These are phyloP conservation scores for Mastomys natalensis DNA, from an alignment of 2,113 vertebrate species.

Conservation along the genomic window DNA sequence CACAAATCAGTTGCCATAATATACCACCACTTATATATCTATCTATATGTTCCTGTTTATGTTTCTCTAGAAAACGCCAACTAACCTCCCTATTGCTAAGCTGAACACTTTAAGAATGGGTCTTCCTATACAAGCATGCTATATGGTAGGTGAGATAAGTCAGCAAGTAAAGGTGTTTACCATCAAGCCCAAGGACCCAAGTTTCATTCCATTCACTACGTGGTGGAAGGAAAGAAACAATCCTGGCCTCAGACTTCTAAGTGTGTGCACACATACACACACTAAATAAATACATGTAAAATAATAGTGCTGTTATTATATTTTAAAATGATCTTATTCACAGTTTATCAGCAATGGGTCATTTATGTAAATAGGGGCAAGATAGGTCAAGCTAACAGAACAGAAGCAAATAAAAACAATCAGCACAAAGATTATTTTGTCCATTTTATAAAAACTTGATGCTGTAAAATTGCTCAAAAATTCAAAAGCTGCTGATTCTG, in stretches of 20 bases:
- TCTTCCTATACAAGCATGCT: background rate
- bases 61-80: background rate
- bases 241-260: background rate
- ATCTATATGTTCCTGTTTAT: background rate
- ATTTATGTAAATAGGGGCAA: background rate
- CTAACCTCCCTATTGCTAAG: background rate
- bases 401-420: background rate
- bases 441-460: background rate
- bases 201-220: too few species aligned
- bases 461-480: background rate
- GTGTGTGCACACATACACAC: too few species aligned
- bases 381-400: background rate
- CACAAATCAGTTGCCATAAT: background rate
- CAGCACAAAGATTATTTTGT: background rate
- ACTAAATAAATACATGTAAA: background rate
- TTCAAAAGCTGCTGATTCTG: background rate
- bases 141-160: background rate
- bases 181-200: background rate
- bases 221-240: background rate
- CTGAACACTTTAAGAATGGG: background rate
- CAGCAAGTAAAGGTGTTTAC: background rate
- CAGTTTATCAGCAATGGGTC: background rate
- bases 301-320: background rate
- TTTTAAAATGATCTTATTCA: background rate
- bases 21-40: too few species aligned